Evolutionary conservation across 1,140 invertebrate genomes (phyloP).

Genomic region (Drosophila nebulosa): DNA sequence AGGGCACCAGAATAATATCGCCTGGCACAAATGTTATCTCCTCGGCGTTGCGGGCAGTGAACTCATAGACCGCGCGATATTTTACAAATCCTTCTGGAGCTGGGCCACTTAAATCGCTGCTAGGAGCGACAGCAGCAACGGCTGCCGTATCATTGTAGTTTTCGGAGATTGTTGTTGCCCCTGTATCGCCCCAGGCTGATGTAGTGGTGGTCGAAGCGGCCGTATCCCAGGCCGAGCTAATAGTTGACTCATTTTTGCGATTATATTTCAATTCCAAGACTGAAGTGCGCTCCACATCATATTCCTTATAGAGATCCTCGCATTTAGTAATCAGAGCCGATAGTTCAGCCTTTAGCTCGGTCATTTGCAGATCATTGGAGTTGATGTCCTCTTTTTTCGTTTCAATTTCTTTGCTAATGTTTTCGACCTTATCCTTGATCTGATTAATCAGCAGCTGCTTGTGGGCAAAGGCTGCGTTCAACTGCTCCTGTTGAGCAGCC

Average conservation of each 20-base stretch:
- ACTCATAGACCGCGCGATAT: constrained; percentile 96
- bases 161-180: constrained; percentile 30
- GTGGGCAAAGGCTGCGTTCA: constrained; percentile 77
- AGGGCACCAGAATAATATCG: constrained; percentile 94
- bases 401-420: constrained; percentile 86
- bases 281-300: constrained; percentile 83
- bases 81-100: constrained; percentile 83
- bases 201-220: constrained; percentile 22
- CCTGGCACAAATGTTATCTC: constrained; percentile 97
- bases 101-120: constrained; percentile 67
- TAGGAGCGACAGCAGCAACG: constrained; percentile 24
- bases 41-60: constrained; percentile 94
- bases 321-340: constrained; percentile 82
- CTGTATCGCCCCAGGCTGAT: constrained; percentile 82
- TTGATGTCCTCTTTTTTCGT: constrained; percentile 91
- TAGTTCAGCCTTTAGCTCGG: constrained; percentile 85
- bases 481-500: constrained; percentile 63
- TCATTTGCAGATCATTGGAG: constrained; percentile 89
- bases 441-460: constrained; percentile 89
- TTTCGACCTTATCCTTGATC: constrained; percentile 88
- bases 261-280: constrained; percentile 83
- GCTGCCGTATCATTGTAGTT: constrained; percentile 60
- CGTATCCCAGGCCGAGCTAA: constrained; percentile 80
- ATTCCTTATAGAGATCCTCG: constrained; percentile 84
- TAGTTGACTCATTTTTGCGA: constrained; percentile 74